A percentile compares a stretch with the other conserved stretches of the same genome.
These are phyloP conservation scores for Steinernema hermaphroditum DNA, from an alignment of 2,888 invertebrate species.

Conservation along the genomic window DNA sequence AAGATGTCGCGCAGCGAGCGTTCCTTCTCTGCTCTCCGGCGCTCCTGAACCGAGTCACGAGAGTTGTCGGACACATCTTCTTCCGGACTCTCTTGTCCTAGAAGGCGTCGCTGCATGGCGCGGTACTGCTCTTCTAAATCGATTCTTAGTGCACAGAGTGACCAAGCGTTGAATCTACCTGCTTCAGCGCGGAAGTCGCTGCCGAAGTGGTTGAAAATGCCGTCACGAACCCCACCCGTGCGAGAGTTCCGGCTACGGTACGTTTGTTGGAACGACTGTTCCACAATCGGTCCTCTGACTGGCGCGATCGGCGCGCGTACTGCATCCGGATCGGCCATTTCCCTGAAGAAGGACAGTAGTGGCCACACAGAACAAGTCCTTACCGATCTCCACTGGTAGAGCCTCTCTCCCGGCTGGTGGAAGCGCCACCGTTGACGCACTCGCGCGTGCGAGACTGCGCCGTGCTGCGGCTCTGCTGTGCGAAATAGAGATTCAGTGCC, in stretches of 20 bases:
- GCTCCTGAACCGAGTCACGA: not conserved
- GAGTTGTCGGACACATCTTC: not conserved
- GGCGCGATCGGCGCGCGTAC: constrained; percentile 54
- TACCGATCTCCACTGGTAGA: not conserved
- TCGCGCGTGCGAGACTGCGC: not conserved
- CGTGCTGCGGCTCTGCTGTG: constrained; percentile 27
- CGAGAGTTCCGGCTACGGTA: constrained; percentile 37
- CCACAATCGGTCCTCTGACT: constrained; percentile 46
- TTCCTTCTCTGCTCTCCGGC: constrained; percentile 57
- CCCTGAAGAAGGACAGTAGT: too few species aligned
- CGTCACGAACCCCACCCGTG: not conserved
- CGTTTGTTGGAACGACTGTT: constrained; percentile 48
- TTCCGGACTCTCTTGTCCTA: constrained; percentile 33
- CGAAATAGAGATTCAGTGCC: constrained; percentile 45
- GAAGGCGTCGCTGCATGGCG: not conserved
- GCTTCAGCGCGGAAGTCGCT: constrained; percentile 37
- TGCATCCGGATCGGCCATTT: constrained; percentile 39
- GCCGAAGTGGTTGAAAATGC: constrained; percentile 7
- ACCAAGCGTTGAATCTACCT: not conserved
- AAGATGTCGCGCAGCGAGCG: constrained; percentile 75
- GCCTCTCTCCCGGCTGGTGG: not conserved
- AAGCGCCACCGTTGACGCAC: not conserved
- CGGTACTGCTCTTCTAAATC: not conserved
- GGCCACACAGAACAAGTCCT: too few species aligned
- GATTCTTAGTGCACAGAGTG: not conserved